Evolutionary conservation across 2,113 vertebrate species (phyloP), one percentile per base, ranked within the genome.

Genomic region (Paraplagusia blochii): DNA sequence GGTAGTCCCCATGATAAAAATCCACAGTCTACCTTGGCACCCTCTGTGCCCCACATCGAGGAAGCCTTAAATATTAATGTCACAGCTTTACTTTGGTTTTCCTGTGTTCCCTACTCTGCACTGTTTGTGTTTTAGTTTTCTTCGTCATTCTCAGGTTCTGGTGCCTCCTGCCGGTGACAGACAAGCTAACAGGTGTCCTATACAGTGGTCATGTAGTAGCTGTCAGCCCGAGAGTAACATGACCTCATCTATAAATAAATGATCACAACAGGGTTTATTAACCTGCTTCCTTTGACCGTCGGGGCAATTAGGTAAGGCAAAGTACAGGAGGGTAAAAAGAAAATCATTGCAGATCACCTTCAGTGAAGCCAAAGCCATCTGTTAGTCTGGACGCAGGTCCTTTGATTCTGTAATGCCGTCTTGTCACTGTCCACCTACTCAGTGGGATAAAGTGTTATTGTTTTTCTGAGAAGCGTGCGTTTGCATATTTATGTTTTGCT

Each of bases 201-300:
- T 76, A 81, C 67, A 57, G 53, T 66, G 46, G 64, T 73, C 51
- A 66, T 63, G 65, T 48, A 47, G 65, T 49, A 58, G 59, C 51
- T 64, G 55, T 66, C 50, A 63, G 61, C 53, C 34, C 58, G 48
- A 48, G n/a, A 50, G 72, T 76, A 36, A 67, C 57, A 10, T 56
- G 72, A 70, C 62, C 80, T 76, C 51, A 58, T 58, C 72, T 81
- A 76, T 80, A 82, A 79, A 80, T 85, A 74, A 63, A 53, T 54
- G 50, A 65, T 58, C 66, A 45, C 50, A 59, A 66, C 54, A 44
- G 70, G 74, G 78, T 80, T 79, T 62, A 76, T 56, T 59, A 58
- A 36, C 39, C 60, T 44, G 58, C 53, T 63, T 66, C 57, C 53
- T 51, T 43, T 36, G 50, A 61, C 18, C 12, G 55, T 58, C n/a